Evolutionary conservation across 2,113 vertebrate genomes (phyloP).

Genomic region (Indicator indicator): DNA sequence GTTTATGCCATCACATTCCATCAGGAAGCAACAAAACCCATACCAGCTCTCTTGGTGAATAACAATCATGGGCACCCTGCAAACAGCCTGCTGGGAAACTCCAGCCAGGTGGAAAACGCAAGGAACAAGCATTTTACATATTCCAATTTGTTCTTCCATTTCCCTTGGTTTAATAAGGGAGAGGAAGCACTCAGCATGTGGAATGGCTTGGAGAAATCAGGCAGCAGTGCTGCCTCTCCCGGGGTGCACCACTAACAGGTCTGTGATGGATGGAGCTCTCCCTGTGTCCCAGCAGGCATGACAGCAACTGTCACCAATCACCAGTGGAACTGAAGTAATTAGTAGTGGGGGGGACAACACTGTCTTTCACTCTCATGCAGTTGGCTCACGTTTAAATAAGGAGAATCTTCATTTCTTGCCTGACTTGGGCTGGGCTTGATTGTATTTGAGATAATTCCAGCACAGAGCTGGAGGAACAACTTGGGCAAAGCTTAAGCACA

Average conservation of each 20-base stretch:
- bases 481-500: neutral
- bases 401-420: neutral
- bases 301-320: neutral
- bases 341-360: neutral
- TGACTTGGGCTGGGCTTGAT: neutral
- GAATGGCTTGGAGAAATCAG: neutral
- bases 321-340: neutral
- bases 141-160: conserved; percentile 10
- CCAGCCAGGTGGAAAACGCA: conserved; percentile 1
- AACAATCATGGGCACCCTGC: neutral
- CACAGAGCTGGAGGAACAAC: neutral
- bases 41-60: neutral
- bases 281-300: neutral
- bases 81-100: neutral
- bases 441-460: neutral
- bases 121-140: neutral
- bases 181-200: neutral
- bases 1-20: rapidly evolving
- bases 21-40: neutral
- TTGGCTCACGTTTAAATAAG: neutral
- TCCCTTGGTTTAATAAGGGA: neutral
- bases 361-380: neutral
- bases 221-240: neutral
- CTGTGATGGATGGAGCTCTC: neutral
- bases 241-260: neutral